Base-by-base conservation (phyloP, 1,140 invertebrate species). In the Heterodera schachtii region DNA sequence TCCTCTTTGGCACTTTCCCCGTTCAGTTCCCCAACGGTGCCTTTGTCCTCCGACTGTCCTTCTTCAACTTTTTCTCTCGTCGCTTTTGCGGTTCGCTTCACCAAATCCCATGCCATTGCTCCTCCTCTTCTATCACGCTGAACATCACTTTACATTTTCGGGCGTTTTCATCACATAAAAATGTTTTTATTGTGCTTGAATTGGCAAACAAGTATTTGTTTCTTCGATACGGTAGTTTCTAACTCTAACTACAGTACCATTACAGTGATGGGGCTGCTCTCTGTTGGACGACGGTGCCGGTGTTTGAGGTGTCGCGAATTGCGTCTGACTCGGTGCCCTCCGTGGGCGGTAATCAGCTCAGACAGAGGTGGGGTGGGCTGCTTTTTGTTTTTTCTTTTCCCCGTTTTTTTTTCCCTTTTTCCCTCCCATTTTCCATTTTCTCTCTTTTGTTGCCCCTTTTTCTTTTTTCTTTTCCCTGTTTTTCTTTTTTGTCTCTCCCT, bases 201-300 rank as follows among this genome's bases (percentile, higher is more conserved):
- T 78, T 78, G 31, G 31, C n/a, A 70, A 64, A 71, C 70, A 16
- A 44, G 76, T 78, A 71, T 16, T 11, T 43, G 11, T 8, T 9
- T 64, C 31, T 41, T 6, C 8, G 1, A 2, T 69, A 44, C 31
- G 47, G 49, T 78, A 78, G 5, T 3, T 31, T 6, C 19, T 13
- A 3, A 66, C 7, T 31, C 31, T 31, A 13, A 49, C 3, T 43
- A 13, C 47, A 21, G 44, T 64, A 64, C 0, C 43, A 11, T 67
- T 69, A 31, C n/a, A 78, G 76, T 3, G 76, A 78, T 21, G 44
- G 66, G 7, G 13, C 31, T 13, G 8, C 44, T 7, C 31, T 78
- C 11, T 66, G 76, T 21, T 78, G 76, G 76, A 78, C 76, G 41
- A 64, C 70, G 44, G 70, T 78, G 31, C 13, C 76, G 21, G 11